These are phyloP conservation scores for Haliaeetus albicilla DNA, from an alignment of 2,797 vertebrate species.

Conservation along the genomic window DNA sequence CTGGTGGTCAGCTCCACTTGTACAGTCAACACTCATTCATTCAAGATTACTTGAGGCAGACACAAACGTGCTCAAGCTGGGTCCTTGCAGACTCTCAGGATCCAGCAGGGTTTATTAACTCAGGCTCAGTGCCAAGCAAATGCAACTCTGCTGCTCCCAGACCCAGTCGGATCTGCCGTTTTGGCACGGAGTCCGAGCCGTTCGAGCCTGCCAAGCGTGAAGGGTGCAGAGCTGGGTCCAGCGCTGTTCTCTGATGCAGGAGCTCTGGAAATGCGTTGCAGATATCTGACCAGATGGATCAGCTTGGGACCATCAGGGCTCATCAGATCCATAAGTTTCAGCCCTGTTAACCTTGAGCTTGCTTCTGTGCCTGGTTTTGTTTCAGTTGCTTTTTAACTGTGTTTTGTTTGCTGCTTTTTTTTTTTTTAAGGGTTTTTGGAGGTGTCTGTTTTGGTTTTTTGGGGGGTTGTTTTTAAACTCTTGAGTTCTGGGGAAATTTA, in stretches of 20 bases:
- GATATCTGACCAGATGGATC: background rate
- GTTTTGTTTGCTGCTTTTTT: background rate
- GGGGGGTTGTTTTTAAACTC: background rate
- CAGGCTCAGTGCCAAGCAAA: background rate
- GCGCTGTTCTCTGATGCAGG: accelerated
- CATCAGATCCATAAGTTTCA: background rate
- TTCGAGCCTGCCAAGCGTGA: background rate
- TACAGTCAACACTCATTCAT: background rate
- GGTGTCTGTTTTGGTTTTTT: no score
- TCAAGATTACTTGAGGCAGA: background rate
- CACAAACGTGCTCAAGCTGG: background rate
- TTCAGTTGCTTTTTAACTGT: background rate
- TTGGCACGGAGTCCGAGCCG: background rate
- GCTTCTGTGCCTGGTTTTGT: background rate
- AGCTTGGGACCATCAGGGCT: background rate
- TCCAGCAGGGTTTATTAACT: background rate
- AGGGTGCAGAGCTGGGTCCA: background rate
- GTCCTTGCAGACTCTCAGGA: background rate
- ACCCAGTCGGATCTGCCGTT: background rate
- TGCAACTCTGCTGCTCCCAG: background rate
- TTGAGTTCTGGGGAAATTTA: background rate
- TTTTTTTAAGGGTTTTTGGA: background rate
- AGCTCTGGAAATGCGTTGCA: accelerated
- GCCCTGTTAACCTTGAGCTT: background rate
- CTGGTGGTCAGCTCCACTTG: background rate